Base-by-base conservation (phyloP, 2,888 invertebrate genomes). In the Ariolimax columbianus region DNA sequence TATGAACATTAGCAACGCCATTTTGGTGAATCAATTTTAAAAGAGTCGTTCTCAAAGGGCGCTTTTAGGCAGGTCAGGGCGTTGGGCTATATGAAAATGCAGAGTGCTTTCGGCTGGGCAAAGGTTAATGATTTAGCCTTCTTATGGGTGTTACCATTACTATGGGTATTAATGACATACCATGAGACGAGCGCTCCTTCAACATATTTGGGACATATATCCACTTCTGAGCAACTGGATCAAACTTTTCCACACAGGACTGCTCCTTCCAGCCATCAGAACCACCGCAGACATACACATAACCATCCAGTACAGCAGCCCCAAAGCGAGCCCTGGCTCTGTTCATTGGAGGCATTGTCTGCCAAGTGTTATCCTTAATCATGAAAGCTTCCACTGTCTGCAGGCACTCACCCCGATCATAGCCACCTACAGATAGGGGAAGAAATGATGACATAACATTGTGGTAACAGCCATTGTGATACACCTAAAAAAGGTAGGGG, bases 261-360 rank as follows among this genome's bases (percentile, higher is more conserved):
- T 97, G 95, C 93, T 98, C 97, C 23, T 96, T 96, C 88, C 96
- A 96, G 0, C 97, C 98, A 94, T 97, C 97, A 90, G 97, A 97
- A 63, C 95, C 95, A n/a, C 97, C 97, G 83, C 97, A 97, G 78
- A 93, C 93, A 94, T 96, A 97, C n/a, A 97, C 95, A 88, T 95
- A 95, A 89, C 95, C 96, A 77, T 95, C 95, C 23, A 97, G 95
- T 66, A 96, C 96, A 30, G 96, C 96, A 63, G 97, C 96, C 90
- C 97, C 96, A 94, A 97, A 97, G 47, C 97, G 95, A 0, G 97
- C 97, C 86, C 97, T 95, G 85, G 96, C 96, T 88, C 96, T 95
- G 83, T 95, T 95, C 97, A 97, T 97, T 88, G 95, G 95, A 0
- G 96, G 95, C 91, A 97, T 94, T 40, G 95, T 93, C 70, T 94